Base-by-base conservation (phyloP, 2,113 vertebrate genomes). In the Sturnira hondurensis region DNA sequence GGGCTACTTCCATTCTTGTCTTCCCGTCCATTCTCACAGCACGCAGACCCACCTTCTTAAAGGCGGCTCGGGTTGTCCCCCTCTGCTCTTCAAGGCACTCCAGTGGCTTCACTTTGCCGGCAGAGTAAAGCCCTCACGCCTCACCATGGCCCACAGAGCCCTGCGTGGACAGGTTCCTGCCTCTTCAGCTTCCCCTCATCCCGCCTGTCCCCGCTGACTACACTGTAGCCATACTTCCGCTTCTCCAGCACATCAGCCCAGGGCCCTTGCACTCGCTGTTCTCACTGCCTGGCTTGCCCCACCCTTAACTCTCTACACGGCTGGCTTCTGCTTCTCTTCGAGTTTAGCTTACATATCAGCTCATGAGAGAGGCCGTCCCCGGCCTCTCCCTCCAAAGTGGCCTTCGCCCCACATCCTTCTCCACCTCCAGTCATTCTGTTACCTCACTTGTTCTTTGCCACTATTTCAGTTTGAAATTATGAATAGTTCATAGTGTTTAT, bases 401-500 rank as follows among this genome's bases (percentile, higher is more conserved):
- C 14, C 50, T 26, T 22, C 58, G 20, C 20, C 80, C 77, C 31
- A 20, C 50, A 45, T 50, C 81, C 68, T 91, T 67, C 15, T 56
- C 20, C 36, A 17, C 11, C 78, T 45, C 36, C 17, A n/a, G 33
- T 43, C 71, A 89, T 56, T 63, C 12, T 68, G 4, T 36, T 63
- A 80, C 54, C 58, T 76, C 28, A 36, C 26, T 58, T 71, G 28
- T 89, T 68, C 86, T 26, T 86, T 47, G 70, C 58, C 16, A 31
- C 31, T 63, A 17, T 83, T 82, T 95, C 52, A 22, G 17, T n/a
- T 41, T 41, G 45, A 68, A 87, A 84, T 84, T 70, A 91, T 78
- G 78, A 58, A 16, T 68, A 36, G 61, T 56, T 38, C 19, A 26
- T 15, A n/a, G 10, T 45, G 26, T 36, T 41, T 58, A 56, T 50